Evolutionary conservation across 2,113 vertebrate genomes (phyloP).

Genomic region (zebrafish (Danio rerio)): DNA sequence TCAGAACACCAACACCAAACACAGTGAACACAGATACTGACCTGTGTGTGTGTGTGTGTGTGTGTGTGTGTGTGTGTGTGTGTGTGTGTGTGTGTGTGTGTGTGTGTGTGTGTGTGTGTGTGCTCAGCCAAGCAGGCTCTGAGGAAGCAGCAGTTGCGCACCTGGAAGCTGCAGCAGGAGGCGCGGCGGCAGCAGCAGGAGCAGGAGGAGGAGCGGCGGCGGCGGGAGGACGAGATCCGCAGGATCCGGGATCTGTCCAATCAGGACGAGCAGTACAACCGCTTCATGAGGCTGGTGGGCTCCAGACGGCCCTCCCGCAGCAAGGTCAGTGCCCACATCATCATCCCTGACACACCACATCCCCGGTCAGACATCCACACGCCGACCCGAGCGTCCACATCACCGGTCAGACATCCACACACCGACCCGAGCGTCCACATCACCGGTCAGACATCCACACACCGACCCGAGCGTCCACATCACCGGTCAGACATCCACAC

Average conservation of each 20-base stretch:
- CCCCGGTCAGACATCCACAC: too few relatives aligned
- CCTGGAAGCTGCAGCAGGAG: constrained; percentile 89
- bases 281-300: constrained; percentile 98
- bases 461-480: too few relatives aligned
- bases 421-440: too few relatives aligned
- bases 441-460: too few relatives aligned
- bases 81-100: not conserved
- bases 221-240: constrained; percentile 94
- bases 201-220: constrained; percentile 89
- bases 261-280: constrained; percentile 98
- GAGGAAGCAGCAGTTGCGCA: constrained; percentile 89
- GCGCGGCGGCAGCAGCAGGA: constrained; percentile 84
- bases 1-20: too few relatives aligned
- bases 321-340: constrained; percentile 82
- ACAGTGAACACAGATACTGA: too few relatives aligned
- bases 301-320: constrained; percentile 82
- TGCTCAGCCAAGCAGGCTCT: constrained; percentile 83
- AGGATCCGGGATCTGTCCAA: constrained; percentile 95
- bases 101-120: constrained; percentile 46
- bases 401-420: too few relatives aligned
- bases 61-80: too few relatives aligned
- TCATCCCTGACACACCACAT: too few relatives aligned
- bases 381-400: too few relatives aligned
- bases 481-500: too few relatives aligned
- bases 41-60: too few relatives aligned